Conservation (phyloP, 2,797 vertebrate species). For the Petrocephalus sullivani region DNA sequence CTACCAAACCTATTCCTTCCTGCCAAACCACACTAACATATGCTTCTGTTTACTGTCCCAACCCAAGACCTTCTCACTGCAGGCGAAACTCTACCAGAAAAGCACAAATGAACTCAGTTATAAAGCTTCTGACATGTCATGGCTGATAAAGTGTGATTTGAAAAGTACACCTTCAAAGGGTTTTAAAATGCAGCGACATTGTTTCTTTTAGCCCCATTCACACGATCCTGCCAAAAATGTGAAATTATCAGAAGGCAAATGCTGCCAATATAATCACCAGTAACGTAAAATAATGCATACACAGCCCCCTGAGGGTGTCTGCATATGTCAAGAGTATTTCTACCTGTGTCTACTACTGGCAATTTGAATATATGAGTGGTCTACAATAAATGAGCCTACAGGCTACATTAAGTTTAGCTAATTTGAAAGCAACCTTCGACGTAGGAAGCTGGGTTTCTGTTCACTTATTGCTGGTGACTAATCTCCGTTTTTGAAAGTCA, state of each 20-base stretch:
- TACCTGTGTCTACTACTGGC: background rate
- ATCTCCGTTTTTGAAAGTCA: background rate
- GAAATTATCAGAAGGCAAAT: background rate
- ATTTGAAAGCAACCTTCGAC: background rate
- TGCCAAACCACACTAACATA: background rate
- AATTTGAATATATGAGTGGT: background rate
- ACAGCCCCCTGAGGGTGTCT: background rate
- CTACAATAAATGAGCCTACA: background rate
- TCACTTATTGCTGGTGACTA: background rate
- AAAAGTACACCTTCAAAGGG: background rate
- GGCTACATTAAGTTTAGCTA: background rate
- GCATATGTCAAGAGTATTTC: background rate
- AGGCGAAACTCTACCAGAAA: background rate
- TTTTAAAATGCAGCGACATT: background rate
- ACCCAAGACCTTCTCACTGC: background rate
- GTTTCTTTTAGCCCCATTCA: background rate
- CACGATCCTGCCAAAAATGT: background rate
- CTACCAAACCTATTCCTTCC: background rate
- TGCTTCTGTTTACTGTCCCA: background rate
- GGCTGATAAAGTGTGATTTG: background rate
- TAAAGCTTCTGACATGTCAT: background rate
- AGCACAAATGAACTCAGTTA: background rate
- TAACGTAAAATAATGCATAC: conserved; percentile 2
- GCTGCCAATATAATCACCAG: too few relatives aligned
- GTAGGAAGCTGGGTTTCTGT: background rate